These are phyloP conservation scores for Vanessa tameamea DNA, from an alignment of 1,140 invertebrate species.

Conservation along the genomic window DNA sequence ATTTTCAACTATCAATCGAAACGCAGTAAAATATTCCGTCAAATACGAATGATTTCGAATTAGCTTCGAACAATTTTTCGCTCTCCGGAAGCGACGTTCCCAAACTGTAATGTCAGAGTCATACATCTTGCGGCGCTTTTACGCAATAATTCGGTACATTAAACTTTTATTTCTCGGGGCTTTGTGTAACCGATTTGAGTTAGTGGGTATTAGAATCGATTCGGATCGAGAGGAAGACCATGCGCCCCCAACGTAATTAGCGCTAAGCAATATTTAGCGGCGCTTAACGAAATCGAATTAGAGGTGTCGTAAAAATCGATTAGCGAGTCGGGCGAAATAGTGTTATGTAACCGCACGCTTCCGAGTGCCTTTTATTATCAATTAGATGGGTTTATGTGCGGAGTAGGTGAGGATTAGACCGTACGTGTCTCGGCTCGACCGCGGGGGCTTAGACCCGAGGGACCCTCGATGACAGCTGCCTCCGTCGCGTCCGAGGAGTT, in stretches of 20 bases:
- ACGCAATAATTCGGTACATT: constrained; percentile 39
- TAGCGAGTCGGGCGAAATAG: constrained; percentile 49
- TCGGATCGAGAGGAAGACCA: constrained; percentile 34
- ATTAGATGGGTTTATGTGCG: constrained; percentile 76
- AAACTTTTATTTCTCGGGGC: constrained; percentile 35
- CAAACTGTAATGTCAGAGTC: constrained; percentile 18
- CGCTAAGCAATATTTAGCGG: constrained; percentile 62
- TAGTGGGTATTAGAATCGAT: constrained; percentile 40
- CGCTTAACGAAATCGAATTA: constrained; percentile 49
- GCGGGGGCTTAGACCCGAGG: constrained; percentile 67
- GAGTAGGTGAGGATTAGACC: constrained; percentile 72
- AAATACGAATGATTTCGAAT: neutral
- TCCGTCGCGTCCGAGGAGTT: constrained; percentile 70
- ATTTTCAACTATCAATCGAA: neutral
- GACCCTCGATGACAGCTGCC: constrained; percentile 75
- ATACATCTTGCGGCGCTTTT: constrained; percentile 28
- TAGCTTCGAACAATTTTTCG: constrained; percentile 3
- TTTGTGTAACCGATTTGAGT: constrained; percentile 36
- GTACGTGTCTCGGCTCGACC: constrained; percentile 63
- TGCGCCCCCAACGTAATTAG: constrained; percentile 52
- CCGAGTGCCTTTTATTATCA: constrained; percentile 76
- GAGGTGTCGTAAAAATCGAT: constrained; percentile 72
- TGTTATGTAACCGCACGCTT: constrained; percentile 73
- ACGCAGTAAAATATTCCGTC: neutral
- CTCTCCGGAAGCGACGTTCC: constrained; percentile 8